Base-by-base conservation (phyloP, 2,113 vertebrate genomes). In the Seriola quinqueradiata region DNA sequence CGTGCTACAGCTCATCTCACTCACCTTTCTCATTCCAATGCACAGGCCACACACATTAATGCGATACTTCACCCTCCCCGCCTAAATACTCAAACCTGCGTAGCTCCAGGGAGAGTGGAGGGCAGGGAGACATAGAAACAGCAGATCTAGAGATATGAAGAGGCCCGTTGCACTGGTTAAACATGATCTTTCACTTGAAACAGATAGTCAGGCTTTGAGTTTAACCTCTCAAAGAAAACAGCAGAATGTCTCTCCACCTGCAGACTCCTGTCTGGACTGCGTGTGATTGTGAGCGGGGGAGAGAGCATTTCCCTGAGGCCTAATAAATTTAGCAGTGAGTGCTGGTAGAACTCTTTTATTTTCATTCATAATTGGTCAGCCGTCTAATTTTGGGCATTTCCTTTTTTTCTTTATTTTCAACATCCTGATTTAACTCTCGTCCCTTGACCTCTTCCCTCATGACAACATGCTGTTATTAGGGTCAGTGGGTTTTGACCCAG, bases 151-250 rank as follows among this genome's bases (percentile, higher is more conserved):
- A 65, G 32, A 42, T 55, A 32, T 32, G 9, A 34, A 44, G 4
- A 54, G 21, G 14, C 68, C 55, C 58, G 54, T 16, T 50, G 40
- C 60, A 64, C 82, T 12, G 64, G 70, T 87, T 63, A 1, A 75
- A 69, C 77, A 59, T 79, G 65, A 66, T 73, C 11, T 60, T 86
- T 75, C 59, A 32, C 38, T 61, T 38, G 0, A 46, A 70, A 52
- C 21, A 50, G 48, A 63, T 17, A 32, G n/a, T 40, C 17, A 5
- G 8, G 25, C 66, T 73, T 65, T 75, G 69, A 78, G 9, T 60
- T 77, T 28, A 17, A 7, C 17, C 28, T 84, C 12, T 83, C 14
- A 52, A 74, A 77, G 58, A 78, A 79, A 76, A 66, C n/a, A 65
- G 8, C 21, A 60, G 13, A 60, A 48, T 48, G 46, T n/a, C 28